Percentiles rank a stretch among this genome's conserved stretches.
Conservation (phyloP, 2,113 vertebrate genomes). For the Stomatorhinus ivindoensis region DNA sequence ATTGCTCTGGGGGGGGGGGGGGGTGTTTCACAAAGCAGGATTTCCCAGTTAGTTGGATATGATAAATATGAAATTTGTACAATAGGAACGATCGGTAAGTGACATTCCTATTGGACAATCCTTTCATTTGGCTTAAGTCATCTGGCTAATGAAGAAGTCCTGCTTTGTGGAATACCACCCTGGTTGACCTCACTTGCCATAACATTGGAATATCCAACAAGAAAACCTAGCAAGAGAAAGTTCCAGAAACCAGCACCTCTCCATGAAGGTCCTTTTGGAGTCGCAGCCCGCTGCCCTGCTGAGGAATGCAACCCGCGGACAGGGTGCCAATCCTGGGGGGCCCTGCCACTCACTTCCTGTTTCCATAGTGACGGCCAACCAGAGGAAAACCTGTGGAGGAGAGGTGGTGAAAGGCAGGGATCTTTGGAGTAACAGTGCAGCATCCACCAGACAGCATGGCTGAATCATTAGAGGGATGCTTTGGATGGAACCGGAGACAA, state of each 20-base stretch:
- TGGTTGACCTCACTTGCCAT: neutral
- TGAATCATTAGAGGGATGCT: neutral
- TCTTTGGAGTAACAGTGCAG: neutral
- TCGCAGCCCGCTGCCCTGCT: conserved; percentile 42
- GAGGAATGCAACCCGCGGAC: conserved; percentile 68
- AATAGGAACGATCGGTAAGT: neutral
- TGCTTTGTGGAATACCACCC: neutral
- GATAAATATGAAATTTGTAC: neutral
- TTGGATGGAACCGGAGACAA: neutral
- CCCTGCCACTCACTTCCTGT: conserved; percentile 62
- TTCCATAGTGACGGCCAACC: conserved; percentile 53
- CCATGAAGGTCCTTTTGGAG: conserved; percentile 53
- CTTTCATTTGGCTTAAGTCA: neutral
- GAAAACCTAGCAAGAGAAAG: conserved; percentile 63
- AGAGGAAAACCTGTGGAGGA: conserved; percentile 55
- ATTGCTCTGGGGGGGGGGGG: neutral
- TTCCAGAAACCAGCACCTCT: conserved; percentile 68
- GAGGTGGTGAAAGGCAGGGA: neutral
- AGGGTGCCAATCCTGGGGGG: conserved; percentile 62
- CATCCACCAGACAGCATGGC: neutral
- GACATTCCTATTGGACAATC: neutral
- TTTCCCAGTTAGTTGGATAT: neutral
- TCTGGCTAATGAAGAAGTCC: neutral
- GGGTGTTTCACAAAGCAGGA: neutral
- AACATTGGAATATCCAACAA: conserved; percentile 34